Percentiles rank a stretch among this genome's conserved stretches.
These are phyloP conservation scores for Gymnoscelis rufifasciata DNA, from an alignment of 2,888 invertebrate species.

Conservation along the genomic window DNA sequence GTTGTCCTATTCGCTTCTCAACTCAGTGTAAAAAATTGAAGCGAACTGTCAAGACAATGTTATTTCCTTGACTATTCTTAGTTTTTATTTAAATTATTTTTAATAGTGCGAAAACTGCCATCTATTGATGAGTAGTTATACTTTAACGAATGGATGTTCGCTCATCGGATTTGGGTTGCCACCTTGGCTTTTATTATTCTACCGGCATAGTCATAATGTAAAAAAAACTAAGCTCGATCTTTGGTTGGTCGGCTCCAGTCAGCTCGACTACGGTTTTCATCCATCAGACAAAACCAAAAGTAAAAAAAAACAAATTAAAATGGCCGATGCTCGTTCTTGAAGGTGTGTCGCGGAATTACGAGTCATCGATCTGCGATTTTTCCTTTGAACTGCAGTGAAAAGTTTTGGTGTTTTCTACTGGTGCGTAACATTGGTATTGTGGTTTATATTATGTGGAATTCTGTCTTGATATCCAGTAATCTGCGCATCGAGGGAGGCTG, in stretches of 20 bases:
- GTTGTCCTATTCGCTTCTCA: no score
- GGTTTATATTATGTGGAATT: constrained; percentile 72
- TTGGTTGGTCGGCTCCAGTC: not conserved
- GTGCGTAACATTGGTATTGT: constrained; percentile 78
- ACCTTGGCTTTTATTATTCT: no score
- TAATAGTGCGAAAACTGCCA: no score
- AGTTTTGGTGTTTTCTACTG: constrained; percentile 73
- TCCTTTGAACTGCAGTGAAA: constrained; percentile 71
- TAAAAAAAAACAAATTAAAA: constrained; percentile 51
- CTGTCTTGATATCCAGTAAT: constrained; percentile 63
- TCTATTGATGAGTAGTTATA: no score
- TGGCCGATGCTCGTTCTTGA: constrained; percentile 64
- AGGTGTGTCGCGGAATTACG: constrained; percentile 70
- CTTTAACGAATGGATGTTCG: no score
- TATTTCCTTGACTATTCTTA: no score
- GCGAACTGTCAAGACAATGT: no score
- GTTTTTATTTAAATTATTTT: no score
- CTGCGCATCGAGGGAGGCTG: constrained; percentile 33
- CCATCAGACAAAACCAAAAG: not conserved
- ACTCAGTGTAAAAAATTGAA: no score
- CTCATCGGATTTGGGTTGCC: no score
- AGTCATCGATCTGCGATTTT: constrained; percentile 51
- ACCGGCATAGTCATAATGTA: no score
- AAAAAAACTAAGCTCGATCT: not conserved
- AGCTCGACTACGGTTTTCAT: not conserved